phyloP scores from a whole-genome alignment of 2,113 vertebrate species.

The Aramus guarauna region DNA sequence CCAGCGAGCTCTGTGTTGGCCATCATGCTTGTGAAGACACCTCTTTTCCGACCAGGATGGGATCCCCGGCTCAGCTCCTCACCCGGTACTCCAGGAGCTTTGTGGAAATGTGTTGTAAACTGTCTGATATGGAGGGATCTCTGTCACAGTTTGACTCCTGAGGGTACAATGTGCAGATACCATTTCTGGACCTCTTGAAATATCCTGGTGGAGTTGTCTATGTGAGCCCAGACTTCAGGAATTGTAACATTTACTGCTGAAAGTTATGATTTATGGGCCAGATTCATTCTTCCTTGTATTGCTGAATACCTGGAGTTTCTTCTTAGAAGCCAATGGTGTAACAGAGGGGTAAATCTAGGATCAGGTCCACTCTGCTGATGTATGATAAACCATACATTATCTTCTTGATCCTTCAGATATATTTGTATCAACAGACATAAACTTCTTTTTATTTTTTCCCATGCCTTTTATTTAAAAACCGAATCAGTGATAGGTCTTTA shows the following conservation, averaged over 20 bases:
- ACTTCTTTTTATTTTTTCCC: not conserved
- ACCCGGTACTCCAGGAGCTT: not conserved
- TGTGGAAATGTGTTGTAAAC: not conserved
- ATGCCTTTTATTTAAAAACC: not conserved
- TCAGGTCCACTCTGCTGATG: not conserved
- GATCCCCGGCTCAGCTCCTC: not conserved
- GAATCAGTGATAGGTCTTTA: not conserved
- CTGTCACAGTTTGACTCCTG: not conserved
- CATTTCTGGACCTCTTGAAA: not conserved
- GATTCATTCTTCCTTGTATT: not conserved
- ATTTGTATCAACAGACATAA: not conserved
- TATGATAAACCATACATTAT: not conserved
- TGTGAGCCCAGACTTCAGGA: not conserved
- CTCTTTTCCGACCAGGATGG: not conserved
- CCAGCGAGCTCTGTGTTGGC: too few relatives aligned
- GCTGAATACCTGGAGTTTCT: not conserved
- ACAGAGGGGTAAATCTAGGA: not conserved
- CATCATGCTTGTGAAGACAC: not conserved
- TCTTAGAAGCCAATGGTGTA: not conserved
- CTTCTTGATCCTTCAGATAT: not conserved
- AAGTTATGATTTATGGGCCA: not conserved
- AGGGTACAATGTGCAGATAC: fast-evolving
- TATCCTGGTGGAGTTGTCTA: not conserved
- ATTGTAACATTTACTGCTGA: not conserved
- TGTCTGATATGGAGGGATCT: not conserved